Percentiles rank a stretch among this genome's conserved stretches.
Evolutionary conservation across 2,888 invertebrate genomes (phyloP).

Genomic region (Blastobasis adustella): DNA sequence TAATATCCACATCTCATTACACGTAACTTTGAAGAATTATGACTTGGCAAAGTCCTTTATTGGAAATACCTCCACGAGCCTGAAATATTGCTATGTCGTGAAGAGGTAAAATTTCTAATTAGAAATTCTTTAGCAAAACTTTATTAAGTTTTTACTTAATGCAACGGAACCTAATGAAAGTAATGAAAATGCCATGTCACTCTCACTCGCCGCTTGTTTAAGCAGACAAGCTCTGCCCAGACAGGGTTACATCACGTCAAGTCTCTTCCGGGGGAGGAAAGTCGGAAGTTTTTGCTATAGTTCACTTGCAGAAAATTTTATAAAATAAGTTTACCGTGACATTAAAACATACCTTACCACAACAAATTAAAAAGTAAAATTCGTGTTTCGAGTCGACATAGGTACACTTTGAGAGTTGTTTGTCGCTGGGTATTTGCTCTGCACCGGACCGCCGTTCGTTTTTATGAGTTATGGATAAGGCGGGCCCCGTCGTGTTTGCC

Average conservation of each 20-base stretch:
- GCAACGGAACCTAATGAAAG: slow-evolving; percentile 68
- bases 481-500: slow-evolving; percentile 48
- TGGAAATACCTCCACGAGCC: slow-evolving; percentile 73
- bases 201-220: slow-evolving; percentile 23
- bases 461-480: slow-evolving; percentile 69
- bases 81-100: slow-evolving; percentile 75
- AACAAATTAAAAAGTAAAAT: no score
- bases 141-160: slow-evolving; percentile 72
- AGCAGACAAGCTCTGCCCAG: slow-evolving; percentile 6
- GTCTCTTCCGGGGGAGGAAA: no score
- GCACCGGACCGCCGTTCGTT: slow-evolving; percentile 55
- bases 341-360: no score
- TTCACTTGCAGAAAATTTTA: no score
- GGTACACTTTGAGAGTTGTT: slow-evolving; percentile 27
- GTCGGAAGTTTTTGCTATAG: no score
- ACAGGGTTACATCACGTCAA: no score
- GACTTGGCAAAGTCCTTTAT: slow-evolving; percentile 75
- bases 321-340: no score
- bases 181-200: slow-evolving; percentile 70
- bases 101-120: slow-evolving; percentile 74
- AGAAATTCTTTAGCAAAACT: slow-evolving; percentile 71
- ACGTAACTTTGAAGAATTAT: slow-evolving; percentile 74
- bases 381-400: no score
- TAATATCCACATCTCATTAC: slow-evolving; percentile 74
- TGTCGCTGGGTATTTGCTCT: slow-evolving; percentile 48